Base-by-base conservation (phyloP, 2,113 vertebrate genomes). In the Megaleporinus macrocephalus region DNA sequence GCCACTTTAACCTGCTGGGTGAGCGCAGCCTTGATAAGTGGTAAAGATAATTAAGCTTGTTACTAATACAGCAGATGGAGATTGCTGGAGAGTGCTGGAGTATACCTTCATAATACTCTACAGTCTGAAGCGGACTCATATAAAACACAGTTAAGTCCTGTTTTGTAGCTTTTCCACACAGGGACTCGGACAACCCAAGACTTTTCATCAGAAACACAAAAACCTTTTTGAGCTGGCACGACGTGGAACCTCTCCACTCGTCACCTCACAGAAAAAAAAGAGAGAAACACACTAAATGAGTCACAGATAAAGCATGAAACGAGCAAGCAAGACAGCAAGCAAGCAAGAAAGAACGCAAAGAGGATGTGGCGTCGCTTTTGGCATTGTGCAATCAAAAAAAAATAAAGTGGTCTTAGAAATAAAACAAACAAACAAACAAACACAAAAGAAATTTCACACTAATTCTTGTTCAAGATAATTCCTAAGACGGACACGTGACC, bases 321-420 rank as follows among this genome's bases (percentile, higher is more conserved):
- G 51, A 66, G 7, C 47, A 57, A 55, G 7, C 18, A 65, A 71
- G 41, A 72, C 20, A 79, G 63, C 53, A 70, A 75, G 15, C 72
- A 44, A 71, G 57, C 53, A 51, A 57, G 29, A 70, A 51, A 29
- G 30, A 73, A 41, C 5, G 47, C 72, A n/a, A 55, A 53, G 53
- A 61, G 51, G 26, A 74, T 20, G 33, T 91, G 91, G 88, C 86
- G 14, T 86, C 51, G 36, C 27, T 91, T 93, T 93, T 92, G 93
- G 92, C 92, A 90, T 95, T 89, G 88, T 89, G 89, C 88, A 90
- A 91, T 87, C 16, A n/a, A 85, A 70, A 61, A 51, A 83, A 82
- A 85, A 69, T 61, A 78, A 72, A 79, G 80, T 83, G 83, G 73
- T 80, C 80, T 63, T 36, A 71, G 68, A 85, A 65, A 30, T 59